Evolutionary conservation across 1,140 invertebrate species (phyloP).

Genomic region (Drosophila punjabiensis): DNA sequence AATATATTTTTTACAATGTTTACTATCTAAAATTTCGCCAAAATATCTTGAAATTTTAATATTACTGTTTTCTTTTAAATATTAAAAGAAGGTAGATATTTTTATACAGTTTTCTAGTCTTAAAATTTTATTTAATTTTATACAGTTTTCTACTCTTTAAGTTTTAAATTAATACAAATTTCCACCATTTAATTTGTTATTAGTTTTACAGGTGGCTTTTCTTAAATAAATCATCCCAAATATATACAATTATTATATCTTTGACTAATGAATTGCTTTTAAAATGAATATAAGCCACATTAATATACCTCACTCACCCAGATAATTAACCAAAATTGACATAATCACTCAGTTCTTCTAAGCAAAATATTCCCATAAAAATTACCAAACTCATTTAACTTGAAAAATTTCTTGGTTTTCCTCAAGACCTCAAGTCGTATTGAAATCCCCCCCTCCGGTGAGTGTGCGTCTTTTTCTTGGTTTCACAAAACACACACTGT

Average conservation of each 20-base stretch:
- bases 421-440: neutral
- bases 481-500: neutral
- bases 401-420: neutral
- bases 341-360: neutral
- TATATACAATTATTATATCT: neutral
- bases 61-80: neutral
- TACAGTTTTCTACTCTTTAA: neutral
- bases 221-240: neutral
- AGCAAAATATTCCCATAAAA: neutral
- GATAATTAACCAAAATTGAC: slow-evolving; percentile 11
- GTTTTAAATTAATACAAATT: neutral
- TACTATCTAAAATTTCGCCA: too few species aligned
- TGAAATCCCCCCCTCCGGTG: neutral
- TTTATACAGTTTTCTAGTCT: too few species aligned
- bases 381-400: neutral
- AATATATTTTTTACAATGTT: too few species aligned
- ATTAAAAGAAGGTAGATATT: neutral
- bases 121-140: too few species aligned
- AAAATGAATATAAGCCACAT: neutral
- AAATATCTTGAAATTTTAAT: neutral
- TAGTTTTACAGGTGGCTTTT: too few species aligned
- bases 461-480: slow-evolving; percentile 28
- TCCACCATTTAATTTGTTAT: neutral
- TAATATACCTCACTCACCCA: neutral
- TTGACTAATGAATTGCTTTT: neutral